phyloP scores from a whole-genome alignment of 1,140 invertebrate species.

The silkworm (Bombyx mori) region DNA sequence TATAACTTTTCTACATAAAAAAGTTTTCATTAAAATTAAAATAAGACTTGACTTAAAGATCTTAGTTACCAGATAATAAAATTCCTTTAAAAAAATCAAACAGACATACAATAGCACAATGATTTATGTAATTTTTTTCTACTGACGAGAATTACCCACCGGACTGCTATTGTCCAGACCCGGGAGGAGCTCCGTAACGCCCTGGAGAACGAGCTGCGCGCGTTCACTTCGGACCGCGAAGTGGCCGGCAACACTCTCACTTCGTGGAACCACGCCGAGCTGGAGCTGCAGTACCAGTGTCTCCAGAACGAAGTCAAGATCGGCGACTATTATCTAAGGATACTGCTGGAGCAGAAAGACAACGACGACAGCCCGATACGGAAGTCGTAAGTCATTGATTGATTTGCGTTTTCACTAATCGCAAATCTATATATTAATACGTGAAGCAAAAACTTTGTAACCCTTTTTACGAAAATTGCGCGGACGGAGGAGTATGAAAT shows the following conservation, averaged over 20 bases:
- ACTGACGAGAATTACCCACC: no score
- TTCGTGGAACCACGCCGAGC: conserved; percentile 98
- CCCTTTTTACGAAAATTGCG: no score
- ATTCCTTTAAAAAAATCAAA: no score
- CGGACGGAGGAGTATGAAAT: no score
- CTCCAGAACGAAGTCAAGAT: conserved; percentile 97
- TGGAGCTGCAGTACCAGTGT: conserved; percentile 94
- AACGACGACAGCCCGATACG: conserved; percentile 89
- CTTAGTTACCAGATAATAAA: no score
- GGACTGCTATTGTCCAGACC: conserved; percentile 74
- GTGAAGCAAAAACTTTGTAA: no score
- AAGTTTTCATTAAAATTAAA: no score
- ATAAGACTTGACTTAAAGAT: no score
- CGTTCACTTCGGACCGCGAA: conserved; percentile 92
- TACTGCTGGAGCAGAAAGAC: conserved; percentile 93
- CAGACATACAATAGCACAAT: no score
- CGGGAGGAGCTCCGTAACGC: conserved; percentile 94
- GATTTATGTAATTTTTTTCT: no score
- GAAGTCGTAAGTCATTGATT: conserved; percentile 80
- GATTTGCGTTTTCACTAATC: neutral
- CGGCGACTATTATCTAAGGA: conserved; percentile 97
- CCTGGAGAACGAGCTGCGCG: conserved; percentile 93
- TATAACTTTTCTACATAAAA: no score
- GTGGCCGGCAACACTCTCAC: conserved; percentile 85
- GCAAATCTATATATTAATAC: neutral